Percentiles rank a stretch among this genome's conserved stretches.
Conservation (phyloP, 23 tunicate genomes). For the Oikopleura vanhoeffeni region DNA sequence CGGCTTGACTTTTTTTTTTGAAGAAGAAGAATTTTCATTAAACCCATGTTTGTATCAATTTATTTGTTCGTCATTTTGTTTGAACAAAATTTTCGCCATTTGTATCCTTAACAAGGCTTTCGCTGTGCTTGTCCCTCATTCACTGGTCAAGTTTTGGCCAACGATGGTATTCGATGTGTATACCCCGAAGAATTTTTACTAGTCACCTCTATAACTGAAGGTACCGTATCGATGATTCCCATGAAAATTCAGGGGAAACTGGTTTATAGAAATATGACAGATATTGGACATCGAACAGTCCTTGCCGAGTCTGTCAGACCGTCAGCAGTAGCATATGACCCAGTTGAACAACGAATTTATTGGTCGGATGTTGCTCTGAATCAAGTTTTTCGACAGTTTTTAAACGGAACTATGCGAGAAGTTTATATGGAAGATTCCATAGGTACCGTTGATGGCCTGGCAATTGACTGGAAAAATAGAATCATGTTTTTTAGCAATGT, state of each 20-base stretch:
- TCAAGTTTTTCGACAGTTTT: constrained; percentile 35
- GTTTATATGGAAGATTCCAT: constrained; percentile 48
- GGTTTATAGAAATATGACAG: not conserved
- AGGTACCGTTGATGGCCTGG: constrained; percentile 72
- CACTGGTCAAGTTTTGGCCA: constrained; percentile 56
- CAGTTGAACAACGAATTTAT: constrained; percentile 53
- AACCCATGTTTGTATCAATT: too few species aligned
- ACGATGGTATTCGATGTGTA: constrained; percentile 25
- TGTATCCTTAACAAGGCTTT: constrained; percentile 16
- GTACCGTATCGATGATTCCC: constrained; percentile 45
- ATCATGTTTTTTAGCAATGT: constrained; percentile 57
- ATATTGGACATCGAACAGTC: constrained; percentile 16
- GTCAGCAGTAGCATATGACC: constrained; percentile 78
- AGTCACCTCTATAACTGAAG: constrained; percentile 60
- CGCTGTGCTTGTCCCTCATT: constrained; percentile 71
- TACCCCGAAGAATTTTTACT: constrained; percentile 56
- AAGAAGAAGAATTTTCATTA: too few species aligned
- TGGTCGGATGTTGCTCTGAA: constrained; percentile 76
- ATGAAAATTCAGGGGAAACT: constrained; percentile 22
- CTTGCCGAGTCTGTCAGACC: constrained; percentile 58
- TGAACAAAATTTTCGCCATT: too few species aligned
- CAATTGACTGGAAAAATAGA: constrained; percentile 51
- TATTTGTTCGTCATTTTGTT: too few species aligned
- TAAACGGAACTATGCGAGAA: constrained; percentile 22
- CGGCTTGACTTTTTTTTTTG: too few species aligned